Evolutionary conservation across 2,888 invertebrate genomes (phyloP).

Genomic region (Idaea aversata): DNA sequence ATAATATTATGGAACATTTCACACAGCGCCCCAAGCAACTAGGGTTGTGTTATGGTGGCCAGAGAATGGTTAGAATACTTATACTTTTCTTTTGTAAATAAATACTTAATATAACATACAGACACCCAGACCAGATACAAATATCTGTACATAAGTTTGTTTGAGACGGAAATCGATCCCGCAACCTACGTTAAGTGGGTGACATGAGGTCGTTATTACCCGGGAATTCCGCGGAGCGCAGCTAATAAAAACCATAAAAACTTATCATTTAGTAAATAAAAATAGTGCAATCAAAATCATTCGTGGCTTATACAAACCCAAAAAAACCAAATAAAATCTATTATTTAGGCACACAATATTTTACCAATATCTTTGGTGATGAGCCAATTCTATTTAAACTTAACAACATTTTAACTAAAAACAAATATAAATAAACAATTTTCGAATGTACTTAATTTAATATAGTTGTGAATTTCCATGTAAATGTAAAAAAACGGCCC

Average conservation of each 20-base stretch:
- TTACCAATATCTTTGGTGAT: neutral
- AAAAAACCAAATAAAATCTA: neutral
- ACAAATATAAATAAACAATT: neutral
- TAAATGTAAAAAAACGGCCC: neutral
- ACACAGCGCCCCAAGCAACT: too few species aligned
- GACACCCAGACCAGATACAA: too few species aligned
- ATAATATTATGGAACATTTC: too few species aligned
- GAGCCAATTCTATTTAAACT: neutral
- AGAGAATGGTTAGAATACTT: too few species aligned
- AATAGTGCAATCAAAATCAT: neutral
- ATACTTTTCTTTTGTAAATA: too few species aligned
- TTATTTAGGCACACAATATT: neutral
- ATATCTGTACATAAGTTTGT: too few species aligned
- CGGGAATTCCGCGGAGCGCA: too few species aligned
- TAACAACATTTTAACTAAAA: neutral
- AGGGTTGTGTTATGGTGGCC: too few species aligned
- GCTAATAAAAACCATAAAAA: neutral
- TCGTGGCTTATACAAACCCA: neutral
- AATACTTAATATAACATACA: too few species aligned
- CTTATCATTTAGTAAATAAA: neutral
- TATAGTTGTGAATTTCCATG: neutral
- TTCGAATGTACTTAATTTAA: neutral
- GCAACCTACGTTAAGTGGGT: too few species aligned
- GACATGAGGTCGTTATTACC: too few species aligned
- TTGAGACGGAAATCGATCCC: too few species aligned